phyloP scores from a whole-genome alignment of 2,888 invertebrate species.

The Melipona bicolor region DNA sequence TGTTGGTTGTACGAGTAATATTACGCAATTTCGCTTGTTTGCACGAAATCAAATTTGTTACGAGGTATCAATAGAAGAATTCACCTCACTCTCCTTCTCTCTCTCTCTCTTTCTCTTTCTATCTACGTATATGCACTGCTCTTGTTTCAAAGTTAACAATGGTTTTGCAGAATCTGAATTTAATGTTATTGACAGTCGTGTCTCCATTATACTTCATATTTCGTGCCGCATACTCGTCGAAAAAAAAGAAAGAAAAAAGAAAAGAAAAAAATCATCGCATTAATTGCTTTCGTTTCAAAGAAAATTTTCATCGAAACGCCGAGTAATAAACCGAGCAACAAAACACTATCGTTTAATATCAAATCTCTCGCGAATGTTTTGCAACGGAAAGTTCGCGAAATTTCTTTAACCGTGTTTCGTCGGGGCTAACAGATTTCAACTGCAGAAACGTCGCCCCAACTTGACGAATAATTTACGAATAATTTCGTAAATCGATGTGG shows the following conservation, averaged over 20 bases:
- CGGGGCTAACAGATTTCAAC: no score
- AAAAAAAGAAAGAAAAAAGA: background rate
- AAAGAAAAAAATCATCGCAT: background rate
- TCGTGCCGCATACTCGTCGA: background rate
- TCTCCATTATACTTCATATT: background rate
- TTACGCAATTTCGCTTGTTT: constrained; percentile 8
- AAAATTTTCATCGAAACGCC: background rate
- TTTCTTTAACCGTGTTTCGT: no score
- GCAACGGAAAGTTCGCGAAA: background rate
- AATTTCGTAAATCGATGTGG: no score
- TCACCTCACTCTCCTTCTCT: background rate
- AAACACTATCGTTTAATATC: background rate
- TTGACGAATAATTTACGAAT: no score
- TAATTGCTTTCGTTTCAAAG: background rate
- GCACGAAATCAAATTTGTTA: constrained; percentile 15
- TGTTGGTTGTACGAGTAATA: constrained; percentile 7
- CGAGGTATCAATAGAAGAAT: constrained; percentile 8
- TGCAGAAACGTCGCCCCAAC: no score
- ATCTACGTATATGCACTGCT: background rate
- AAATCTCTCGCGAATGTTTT: background rate
- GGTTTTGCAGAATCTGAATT: background rate
- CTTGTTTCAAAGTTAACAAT: background rate
- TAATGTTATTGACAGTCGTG: background rate
- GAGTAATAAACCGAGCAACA: background rate
- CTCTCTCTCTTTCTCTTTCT: no score